Evolutionary conservation across 2,888 invertebrate genomes (phyloP), one percentile per base, ranked within the genome.

Genomic region (Cryptosula pallasiana): DNA sequence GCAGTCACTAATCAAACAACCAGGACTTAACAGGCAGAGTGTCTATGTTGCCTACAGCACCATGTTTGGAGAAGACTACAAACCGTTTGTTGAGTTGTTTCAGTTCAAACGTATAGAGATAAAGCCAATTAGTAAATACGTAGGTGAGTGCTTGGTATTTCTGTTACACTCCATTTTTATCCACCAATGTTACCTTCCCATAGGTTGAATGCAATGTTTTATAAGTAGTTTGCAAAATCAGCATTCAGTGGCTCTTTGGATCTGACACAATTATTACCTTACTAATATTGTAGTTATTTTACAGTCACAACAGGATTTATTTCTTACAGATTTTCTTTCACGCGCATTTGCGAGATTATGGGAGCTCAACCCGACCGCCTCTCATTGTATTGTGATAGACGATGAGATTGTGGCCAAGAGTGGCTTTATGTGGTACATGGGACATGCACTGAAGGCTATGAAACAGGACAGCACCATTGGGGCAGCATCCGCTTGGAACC

Each of bases 381-480:
- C 63, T 29, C 63, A 70, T 70, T 23, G n/a, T 27, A 70, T 70
- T 13, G 55, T 70, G 2, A 70, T 70, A 5, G 70, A 70, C n/a
- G 70, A 70, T 54, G 70, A 70, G 55, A 29, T 70, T 5, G 55
- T 70, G 2, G 70, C 55, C 23, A 70, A 36, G 45, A 5, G n/a
- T n/a, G 55, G 45, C 55, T 70, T 70, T 29, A n/a, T 70, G 27
- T 36, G 55, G 55, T 70, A 70, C 70, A 70, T 70, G 70, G 45
- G 55, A 2, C 70, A 70, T 25, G 70, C 55, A 2, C 55, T 70
- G 35, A 70, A 70, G 45, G 55, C 70, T n/a, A 70, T 70, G 70
- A 45, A 35, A 13, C n/a, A 70, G 25, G 70, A 70, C 36, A 5
- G n/a, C 9, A 2, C 35, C 2, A 70, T 70, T 54, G 70, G 70